Percentiles rank a stretch among this genome's conserved stretches.
These are phyloP conservation scores for Thalassarche chlororhynchos DNA, from an alignment of 2,113 vertebrate species.

Conservation along the genomic window DNA sequence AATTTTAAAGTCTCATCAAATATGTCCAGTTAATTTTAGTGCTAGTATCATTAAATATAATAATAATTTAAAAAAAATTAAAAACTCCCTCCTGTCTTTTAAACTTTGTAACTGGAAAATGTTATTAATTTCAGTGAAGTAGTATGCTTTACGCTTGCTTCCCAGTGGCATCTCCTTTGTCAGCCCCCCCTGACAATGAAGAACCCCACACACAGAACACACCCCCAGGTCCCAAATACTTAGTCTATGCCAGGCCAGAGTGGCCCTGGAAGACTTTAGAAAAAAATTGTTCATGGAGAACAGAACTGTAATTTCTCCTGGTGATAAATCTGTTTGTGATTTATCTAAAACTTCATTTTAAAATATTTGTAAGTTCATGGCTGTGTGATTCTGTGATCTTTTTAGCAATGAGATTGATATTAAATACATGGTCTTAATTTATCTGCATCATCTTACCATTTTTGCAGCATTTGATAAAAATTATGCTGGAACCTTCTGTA, in stretches of 20 bases:
- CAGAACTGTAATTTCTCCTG: background rate
- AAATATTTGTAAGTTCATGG: background rate
- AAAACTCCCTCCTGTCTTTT: background rate
- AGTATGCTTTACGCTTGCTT: background rate
- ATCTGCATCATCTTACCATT: background rate
- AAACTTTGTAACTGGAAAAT: background rate
- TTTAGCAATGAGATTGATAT: background rate
- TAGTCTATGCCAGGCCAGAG: background rate
- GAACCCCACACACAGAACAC: accelerated
- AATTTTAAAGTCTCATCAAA: background rate
- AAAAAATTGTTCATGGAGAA: background rate
- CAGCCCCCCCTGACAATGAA: accelerated
- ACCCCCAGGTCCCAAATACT: accelerated
- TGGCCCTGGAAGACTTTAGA: background rate
- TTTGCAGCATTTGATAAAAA: background rate
- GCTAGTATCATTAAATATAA: background rate
- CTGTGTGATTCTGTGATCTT: background rate
- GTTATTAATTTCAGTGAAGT: background rate
- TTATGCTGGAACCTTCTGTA: background rate
- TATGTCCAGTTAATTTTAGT: background rate
- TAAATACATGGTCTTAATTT: background rate
- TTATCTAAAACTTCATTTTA: background rate
- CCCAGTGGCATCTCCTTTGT: background rate
- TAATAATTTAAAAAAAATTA: too few species aligned
- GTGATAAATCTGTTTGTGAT: background rate